These are phyloP conservation scores for Aix galericulata DNA, from an alignment of 2,113 vertebrate genomes.

Conservation along the genomic window DNA sequence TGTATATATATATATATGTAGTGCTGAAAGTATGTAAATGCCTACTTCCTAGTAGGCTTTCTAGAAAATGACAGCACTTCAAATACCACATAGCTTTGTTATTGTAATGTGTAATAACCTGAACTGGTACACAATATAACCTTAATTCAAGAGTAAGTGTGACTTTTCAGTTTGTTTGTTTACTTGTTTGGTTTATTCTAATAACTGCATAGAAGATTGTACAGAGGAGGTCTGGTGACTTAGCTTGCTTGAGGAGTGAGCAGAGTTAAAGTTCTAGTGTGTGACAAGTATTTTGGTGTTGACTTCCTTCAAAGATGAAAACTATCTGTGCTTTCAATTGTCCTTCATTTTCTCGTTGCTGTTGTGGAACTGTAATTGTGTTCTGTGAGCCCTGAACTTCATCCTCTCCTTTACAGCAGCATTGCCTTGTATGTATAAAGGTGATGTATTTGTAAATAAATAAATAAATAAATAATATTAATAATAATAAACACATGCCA, in stretches of 20 bases:
- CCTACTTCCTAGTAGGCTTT: neutral
- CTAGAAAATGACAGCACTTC: neutral
- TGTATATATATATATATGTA: too few species aligned
- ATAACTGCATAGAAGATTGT: neutral
- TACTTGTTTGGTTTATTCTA: neutral
- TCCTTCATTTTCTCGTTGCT: neutral
- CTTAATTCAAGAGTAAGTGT: neutral
- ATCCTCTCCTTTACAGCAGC: neutral
- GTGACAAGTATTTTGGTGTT: neutral
- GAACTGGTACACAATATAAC: neutral
- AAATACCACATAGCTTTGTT: neutral
- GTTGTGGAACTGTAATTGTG: neutral
- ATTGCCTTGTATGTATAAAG: neutral
- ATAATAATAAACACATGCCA: neutral
- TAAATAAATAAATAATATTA: too few species aligned
- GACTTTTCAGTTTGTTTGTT: neutral
- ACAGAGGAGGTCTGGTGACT: neutral
- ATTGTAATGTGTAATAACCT: neutral
- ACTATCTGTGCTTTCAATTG: neutral
- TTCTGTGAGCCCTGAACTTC: neutral
- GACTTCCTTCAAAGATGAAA: neutral
- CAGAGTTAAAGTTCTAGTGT: neutral
- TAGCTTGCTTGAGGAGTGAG: neutral
- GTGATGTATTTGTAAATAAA: neutral
- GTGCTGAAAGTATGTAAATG: neutral